phyloP scores from a whole-genome alignment of 2,797 vertebrate genomes.

The Melanotaenia nigrans region DNA sequence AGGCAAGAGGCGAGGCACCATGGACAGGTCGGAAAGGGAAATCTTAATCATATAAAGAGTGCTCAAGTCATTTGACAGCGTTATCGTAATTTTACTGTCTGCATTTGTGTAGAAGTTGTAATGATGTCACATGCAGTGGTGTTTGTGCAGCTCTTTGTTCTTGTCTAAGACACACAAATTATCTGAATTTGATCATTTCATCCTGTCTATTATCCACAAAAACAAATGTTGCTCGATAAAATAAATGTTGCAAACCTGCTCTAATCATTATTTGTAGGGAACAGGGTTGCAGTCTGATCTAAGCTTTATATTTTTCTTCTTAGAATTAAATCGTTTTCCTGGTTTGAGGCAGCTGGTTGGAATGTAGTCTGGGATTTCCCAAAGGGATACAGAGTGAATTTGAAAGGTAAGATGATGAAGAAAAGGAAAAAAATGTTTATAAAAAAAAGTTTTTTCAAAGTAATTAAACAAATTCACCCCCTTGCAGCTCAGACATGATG shows the following conservation, averaged over 20 bases:
- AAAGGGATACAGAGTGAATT: not conserved
- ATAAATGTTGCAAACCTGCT: not conserved
- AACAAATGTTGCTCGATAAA: not conserved
- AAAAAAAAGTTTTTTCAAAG: not conserved
- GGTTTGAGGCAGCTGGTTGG: not conserved
- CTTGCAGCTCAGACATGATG: not conserved
- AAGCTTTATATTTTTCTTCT: not conserved
- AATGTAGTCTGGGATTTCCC: conserved; percentile 1
- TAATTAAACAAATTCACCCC: too few relatives aligned
- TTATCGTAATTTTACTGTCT: not conserved
- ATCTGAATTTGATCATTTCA: not conserved
- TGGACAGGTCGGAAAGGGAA: not conserved
- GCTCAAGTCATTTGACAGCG: not conserved
- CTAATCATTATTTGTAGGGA: not conserved
- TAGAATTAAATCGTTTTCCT: not conserved
- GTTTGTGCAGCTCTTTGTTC: not conserved
- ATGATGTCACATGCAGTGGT: not conserved
- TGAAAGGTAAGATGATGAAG: not conserved
- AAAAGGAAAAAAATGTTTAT: not conserved
- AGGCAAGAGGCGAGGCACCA: too few relatives aligned
- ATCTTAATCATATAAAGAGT: not conserved
- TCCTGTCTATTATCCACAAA: not conserved
- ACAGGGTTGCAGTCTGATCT: not conserved
- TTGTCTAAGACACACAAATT: not conserved
- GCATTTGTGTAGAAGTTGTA: not conserved